phyloP scores from a whole-genome alignment of 2,888 invertebrate genomes.

The Rhingia rostrata region DNA sequence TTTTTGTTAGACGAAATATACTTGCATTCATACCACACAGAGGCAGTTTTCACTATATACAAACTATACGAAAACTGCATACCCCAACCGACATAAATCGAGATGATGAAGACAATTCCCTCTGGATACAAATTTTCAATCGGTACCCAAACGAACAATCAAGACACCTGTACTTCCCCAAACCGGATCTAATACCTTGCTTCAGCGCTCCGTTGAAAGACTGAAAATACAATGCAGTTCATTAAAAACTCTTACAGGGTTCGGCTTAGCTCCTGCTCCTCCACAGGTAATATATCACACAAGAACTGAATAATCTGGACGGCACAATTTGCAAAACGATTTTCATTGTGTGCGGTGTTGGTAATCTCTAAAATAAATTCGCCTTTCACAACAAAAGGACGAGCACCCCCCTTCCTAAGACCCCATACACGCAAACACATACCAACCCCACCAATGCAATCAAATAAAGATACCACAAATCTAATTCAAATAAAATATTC shows the following conservation, averaged over 20 bases:
- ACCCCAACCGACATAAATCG: not conserved
- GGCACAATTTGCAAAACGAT: constrained; percentile 36
- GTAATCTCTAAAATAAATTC: constrained; percentile 50
- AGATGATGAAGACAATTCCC: constrained; percentile 22
- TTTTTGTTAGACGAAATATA: too few relatives aligned
- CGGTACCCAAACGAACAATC: not conserved
- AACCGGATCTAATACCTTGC: constrained; percentile 34
- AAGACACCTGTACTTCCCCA: constrained; percentile 3
- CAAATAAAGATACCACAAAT: constrained; percentile 49
- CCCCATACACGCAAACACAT: not conserved
- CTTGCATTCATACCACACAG: too few relatives aligned
- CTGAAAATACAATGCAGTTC: not conserved
- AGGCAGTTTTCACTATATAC: too few relatives aligned
- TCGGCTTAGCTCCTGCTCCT: not conserved
- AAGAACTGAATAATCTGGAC: constrained; percentile 21
- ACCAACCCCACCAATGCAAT: constrained; percentile 17
- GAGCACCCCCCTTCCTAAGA: not conserved
- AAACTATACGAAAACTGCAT: not conserved
- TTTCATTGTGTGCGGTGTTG: constrained; percentile 32
- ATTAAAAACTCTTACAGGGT: not conserved
- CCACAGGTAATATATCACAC: constrained; percentile 28
- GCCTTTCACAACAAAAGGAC: not conserved
- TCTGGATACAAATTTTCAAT: not conserved
- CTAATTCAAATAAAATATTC: constrained; percentile 47
- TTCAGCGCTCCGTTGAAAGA: constrained; percentile 6